Evolutionary conservation across 1,140 invertebrate genomes (phyloP).

Genomic region (Cheumatopsyche charites): DNA sequence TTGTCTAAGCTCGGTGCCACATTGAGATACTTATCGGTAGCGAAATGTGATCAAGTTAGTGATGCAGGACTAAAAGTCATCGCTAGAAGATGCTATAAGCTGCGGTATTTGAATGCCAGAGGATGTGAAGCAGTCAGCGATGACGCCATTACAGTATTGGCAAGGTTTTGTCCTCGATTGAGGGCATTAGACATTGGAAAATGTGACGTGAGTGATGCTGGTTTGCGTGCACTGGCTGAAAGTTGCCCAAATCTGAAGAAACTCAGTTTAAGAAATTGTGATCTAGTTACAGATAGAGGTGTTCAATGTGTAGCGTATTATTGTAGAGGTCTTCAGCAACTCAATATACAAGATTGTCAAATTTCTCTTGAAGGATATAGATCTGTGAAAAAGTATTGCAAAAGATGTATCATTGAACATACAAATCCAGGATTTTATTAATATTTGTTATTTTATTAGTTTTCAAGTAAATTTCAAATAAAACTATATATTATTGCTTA

Average conservation of each 20-base stretch:
- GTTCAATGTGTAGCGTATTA: conserved; percentile 86
- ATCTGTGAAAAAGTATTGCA: conserved; percentile 89
- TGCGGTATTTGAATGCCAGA: conserved; percentile 88
- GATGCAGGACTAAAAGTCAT: conserved; percentile 88
- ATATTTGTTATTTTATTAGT: not conserved
- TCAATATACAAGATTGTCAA: conserved; percentile 91
- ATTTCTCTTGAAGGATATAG: conserved; percentile 86
- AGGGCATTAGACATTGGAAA: conserved; percentile 89
- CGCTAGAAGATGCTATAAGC: conserved; percentile 84
- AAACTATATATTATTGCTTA: too few species aligned
- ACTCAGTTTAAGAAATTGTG: conserved; percentile 86
- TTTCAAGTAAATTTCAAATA: too few species aligned
- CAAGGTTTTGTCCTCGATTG: conserved; percentile 80
- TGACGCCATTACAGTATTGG: conserved; percentile 82
- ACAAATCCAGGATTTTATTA: conserved; percentile 91
- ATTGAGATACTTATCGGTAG: conserved; percentile 83
- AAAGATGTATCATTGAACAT: conserved; percentile 90
- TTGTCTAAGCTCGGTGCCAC: conserved; percentile 85
- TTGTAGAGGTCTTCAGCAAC: conserved; percentile 82
- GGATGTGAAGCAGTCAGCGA: conserved; percentile 93
- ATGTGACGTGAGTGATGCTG: conserved; percentile 89
- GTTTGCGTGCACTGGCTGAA: conserved; percentile 81
- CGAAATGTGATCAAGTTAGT: conserved; percentile 86
- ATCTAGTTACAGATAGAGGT: conserved; percentile 85
- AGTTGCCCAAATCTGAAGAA: conserved; percentile 91